A percentile compares a stretch with the other conserved stretches of the same genome.
Evolutionary conservation across 2,113 vertebrate genomes (phyloP).

Genomic region (Sprattus sprattus): DNA sequence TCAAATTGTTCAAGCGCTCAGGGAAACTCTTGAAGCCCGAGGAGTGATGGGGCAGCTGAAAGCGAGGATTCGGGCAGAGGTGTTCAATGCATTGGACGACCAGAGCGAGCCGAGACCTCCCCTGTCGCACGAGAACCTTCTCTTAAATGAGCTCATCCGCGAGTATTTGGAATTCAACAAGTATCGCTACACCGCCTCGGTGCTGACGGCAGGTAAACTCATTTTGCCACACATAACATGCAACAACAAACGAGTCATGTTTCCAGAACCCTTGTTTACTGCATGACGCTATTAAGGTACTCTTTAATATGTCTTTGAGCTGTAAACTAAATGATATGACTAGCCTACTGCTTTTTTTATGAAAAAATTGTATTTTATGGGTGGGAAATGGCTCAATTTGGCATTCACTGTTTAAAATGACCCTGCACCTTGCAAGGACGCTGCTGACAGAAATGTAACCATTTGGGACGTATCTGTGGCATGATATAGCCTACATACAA

Average conservation of each 20-base stretch:
- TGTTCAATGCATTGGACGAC: conserved; percentile 88
- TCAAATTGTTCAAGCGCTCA: conserved; percentile 73
- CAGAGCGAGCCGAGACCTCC: conserved; percentile 74
- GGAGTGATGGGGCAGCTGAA: conserved; percentile 84
- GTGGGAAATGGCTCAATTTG: no score
- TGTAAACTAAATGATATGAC: no score
- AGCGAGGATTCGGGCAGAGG: conserved; percentile 88
- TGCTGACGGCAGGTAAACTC: conserved; percentile 82
- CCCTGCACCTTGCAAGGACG: no score
- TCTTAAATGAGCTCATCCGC: conserved; percentile 92
- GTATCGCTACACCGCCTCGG: conserved; percentile 82
- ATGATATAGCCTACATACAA: no score
- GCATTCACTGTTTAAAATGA: no score
- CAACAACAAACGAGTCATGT: not conserved
- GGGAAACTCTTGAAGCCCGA: conserved; percentile 84
- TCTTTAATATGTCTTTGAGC: no score
- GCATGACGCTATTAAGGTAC: no score
- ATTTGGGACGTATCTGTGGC: no score
- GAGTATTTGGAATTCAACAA: conserved; percentile 96
- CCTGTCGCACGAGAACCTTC: conserved; percentile 84
- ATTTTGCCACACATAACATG: not conserved
- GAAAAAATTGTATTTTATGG: no score
- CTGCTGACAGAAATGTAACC: no score
- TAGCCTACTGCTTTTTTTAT: no score
- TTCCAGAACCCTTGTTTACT: no score